Evolutionary conservation across 2,797 vertebrate genomes (phyloP).

Genomic region (Brotogeris chrysoptera): DNA sequence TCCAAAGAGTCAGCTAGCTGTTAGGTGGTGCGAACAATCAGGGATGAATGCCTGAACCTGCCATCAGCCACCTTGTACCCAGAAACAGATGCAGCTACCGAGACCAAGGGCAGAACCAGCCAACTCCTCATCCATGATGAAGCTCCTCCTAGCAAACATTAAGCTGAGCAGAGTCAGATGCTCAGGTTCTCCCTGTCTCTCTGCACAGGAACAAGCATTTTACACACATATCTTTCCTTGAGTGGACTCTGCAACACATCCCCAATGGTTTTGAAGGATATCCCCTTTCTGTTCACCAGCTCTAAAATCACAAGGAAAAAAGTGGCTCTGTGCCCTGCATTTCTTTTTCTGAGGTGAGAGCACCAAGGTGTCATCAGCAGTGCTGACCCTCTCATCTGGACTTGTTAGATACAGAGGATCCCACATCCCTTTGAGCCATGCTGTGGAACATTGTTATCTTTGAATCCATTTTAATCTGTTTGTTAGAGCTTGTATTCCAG

Average conservation of each 20-base stretch:
- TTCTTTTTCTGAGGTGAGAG: neutral
- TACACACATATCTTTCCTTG: neutral
- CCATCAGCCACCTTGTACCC: neutral
- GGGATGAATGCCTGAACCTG: neutral
- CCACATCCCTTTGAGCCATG: neutral
- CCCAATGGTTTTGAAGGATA: neutral
- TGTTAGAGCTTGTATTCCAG: neutral
- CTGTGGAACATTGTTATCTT: neutral
- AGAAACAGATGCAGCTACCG: neutral
- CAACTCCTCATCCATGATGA: neutral
- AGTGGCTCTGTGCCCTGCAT: neutral
- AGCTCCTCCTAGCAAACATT: neutral
- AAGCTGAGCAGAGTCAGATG: neutral
- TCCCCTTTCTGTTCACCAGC: neutral
- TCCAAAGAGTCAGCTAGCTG: neutral
- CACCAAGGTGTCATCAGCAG: neutral
- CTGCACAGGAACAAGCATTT: neutral
- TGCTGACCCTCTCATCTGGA: rapidly evolving
- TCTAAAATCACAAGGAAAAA: neutral
- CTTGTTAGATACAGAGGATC: neutral
- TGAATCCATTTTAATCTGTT: conserved; percentile 2
- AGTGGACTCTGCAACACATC: neutral
- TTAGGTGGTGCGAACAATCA: rapidly evolving
- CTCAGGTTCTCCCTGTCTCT: neutral
- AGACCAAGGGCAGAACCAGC: neutral